A percentile compares a stretch with the other conserved stretches of the same genome.
Evolutionary conservation across 2,888 invertebrate species (phyloP).

Genomic region (Amiota minor): DNA sequence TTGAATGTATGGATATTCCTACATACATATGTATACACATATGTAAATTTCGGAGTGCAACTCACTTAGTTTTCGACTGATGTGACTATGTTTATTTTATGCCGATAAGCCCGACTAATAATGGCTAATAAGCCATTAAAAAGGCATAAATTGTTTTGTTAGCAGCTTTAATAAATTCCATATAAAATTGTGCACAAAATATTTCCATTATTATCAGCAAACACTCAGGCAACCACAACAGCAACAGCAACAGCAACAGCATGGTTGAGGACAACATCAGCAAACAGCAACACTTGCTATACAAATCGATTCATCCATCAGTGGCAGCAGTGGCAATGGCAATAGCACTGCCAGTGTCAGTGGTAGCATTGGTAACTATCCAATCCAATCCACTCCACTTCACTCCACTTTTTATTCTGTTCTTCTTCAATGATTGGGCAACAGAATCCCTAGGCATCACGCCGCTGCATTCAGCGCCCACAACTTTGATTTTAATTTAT

Average conservation of each 20-base stretch:
- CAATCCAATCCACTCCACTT: too few species aligned
- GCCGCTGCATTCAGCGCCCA: not conserved
- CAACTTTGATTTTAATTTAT: conserved; percentile 59
- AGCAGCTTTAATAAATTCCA: conserved; percentile 70
- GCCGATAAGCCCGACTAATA: conserved; percentile 70
- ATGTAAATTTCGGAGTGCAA: too few species aligned
- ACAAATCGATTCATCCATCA: conserved; percentile 48
- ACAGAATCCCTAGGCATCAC: too few species aligned
- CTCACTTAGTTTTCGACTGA: too few species aligned
- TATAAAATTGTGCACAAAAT: conserved; percentile 48
- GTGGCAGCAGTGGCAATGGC: not conserved
- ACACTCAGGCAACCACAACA: conserved; percentile 15
- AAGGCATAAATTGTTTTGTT: conserved; percentile 71
- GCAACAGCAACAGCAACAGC: conserved; percentile 13
- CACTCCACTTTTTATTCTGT: too few species aligned
- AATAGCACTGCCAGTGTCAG: too few species aligned
- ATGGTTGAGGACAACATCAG: not conserved
- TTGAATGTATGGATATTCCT: too few species aligned
- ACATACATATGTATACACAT: too few species aligned
- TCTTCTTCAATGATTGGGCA: too few species aligned
- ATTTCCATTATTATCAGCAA: not conserved
- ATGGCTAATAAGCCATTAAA: conserved; percentile 71
- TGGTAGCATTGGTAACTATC: not conserved
- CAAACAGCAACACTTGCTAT: not conserved
- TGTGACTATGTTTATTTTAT: conserved; percentile 44